Evolutionary conservation across 1,140 invertebrate species (phyloP).

Genomic region (Trypoxylus dichotomus): DNA sequence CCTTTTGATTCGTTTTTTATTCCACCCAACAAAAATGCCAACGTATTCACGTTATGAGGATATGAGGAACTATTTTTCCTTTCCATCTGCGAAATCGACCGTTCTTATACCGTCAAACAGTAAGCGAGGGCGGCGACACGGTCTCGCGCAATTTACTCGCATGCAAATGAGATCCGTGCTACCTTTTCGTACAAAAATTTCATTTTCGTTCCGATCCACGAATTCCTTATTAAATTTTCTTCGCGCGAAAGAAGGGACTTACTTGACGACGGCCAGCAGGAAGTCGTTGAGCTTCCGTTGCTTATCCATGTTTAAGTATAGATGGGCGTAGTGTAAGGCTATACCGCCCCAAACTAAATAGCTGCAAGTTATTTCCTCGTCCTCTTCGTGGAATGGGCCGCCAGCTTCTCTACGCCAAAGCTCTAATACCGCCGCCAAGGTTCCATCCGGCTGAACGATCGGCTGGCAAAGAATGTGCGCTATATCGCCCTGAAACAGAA

Average conservation of each 20-base stretch:
- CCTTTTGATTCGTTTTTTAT: no score
- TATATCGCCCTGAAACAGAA: conserved; percentile 39
- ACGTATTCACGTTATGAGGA: no score
- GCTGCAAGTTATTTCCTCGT: conserved; percentile 67
- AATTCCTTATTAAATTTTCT: background rate
- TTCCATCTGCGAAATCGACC: no score
- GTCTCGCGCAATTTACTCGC: no score
- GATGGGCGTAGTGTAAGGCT: conserved; percentile 63
- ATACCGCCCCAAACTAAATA: conserved; percentile 68
- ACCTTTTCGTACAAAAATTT: background rate
- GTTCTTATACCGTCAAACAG: no score
- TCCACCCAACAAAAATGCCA: no score
- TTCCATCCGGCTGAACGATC: conserved; percentile 60
- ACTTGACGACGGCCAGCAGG: conserved; percentile 73
- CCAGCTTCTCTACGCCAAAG: conserved; percentile 51
- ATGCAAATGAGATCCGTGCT: background rate
- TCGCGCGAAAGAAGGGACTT: conserved; percentile 45
- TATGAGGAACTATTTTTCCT: no score
- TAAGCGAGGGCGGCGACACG: no score
- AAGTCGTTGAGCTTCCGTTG: conserved; percentile 72
- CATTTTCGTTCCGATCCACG: background rate
- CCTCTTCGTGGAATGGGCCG: conserved; percentile 63
- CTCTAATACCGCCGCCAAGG: conserved; percentile 60
- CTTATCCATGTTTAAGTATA: conserved; percentile 65
- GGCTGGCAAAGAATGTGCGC: conserved; percentile 59